Evolutionary conservation across 1,140 invertebrate genomes (phyloP).

Genomic region (Magallana angulata): DNA sequence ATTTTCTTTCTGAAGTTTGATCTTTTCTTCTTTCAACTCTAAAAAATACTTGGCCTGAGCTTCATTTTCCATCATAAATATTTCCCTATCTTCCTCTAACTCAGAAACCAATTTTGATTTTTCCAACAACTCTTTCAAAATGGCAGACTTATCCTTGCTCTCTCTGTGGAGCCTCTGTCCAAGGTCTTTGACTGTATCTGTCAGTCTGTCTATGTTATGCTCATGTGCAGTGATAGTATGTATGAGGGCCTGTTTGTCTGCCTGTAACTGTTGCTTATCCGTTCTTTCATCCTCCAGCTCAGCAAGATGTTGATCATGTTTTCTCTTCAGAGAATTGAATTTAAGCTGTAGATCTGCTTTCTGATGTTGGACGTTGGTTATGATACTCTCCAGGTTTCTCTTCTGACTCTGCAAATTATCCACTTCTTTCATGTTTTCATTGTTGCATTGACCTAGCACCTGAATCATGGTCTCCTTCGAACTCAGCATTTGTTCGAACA

Average conservation of each 20-base stretch:
- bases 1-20: background rate
- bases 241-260: background rate
- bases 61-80: conserved; percentile 28
- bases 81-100: background rate
- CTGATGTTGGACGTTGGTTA: background rate
- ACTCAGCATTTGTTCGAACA: conserved; percentile 12
- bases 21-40: background rate
- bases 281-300: conserved; percentile 7
- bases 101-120: background rate
- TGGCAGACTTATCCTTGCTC: background rate
- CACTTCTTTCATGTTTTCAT: background rate
- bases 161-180: background rate
- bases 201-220: conserved; percentile 12
- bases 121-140: background rate
- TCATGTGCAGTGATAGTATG: conserved; percentile 10
- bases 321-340: background rate
- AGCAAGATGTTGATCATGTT: background rate
- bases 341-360: conserved; percentile 8
- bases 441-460: background rate
- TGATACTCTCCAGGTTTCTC: background rate
- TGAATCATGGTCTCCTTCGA: background rate
- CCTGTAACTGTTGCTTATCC: conserved; percentile 7
- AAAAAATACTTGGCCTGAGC: background rate
- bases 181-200: background rate
- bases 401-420: background rate